Evolutionary conservation across 2,113 vertebrate species (phyloP).

Genomic region (Odocoileus hemionus): DNA sequence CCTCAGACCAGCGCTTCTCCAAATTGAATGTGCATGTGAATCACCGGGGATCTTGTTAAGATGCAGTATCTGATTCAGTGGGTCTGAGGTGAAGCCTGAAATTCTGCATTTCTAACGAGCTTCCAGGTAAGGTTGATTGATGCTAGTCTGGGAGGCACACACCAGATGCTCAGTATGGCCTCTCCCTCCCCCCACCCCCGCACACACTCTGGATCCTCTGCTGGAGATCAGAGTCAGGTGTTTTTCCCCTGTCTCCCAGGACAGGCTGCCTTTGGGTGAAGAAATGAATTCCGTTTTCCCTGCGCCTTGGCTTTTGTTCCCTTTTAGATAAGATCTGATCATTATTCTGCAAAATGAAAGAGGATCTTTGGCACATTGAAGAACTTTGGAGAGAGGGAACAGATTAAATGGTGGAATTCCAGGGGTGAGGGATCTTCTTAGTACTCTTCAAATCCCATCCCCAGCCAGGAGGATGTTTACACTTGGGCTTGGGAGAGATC

Average conservation of each 20-base stretch:
- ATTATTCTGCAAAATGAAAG: not conserved
- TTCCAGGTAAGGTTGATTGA: not conserved
- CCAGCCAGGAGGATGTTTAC: not conserved
- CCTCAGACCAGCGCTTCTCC: not conserved
- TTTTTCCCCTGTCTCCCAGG: not conserved
- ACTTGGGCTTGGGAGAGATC: not conserved
- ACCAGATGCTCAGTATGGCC: not conserved
- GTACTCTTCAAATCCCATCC: not conserved
- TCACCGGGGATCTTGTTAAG: not conserved
- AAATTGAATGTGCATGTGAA: not conserved
- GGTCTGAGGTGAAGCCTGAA: conserved; percentile 17
- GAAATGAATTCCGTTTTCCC: not conserved
- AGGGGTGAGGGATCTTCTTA: not conserved
- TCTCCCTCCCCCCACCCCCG: not conserved
- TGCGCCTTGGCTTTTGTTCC: not conserved
- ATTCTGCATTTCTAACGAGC: not conserved
- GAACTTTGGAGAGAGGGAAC: not conserved
- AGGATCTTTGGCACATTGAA: not conserved
- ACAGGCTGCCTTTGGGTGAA: not conserved
- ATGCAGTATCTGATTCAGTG: not conserved
- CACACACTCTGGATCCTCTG: not conserved
- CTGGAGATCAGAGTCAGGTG: not conserved
- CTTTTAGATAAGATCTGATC: not conserved
- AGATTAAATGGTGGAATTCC: not conserved
- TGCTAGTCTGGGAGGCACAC: not conserved